phyloP scores from a whole-genome alignment of 2,888 invertebrate genomes.

The Ormyrus nitidulus region DNA sequence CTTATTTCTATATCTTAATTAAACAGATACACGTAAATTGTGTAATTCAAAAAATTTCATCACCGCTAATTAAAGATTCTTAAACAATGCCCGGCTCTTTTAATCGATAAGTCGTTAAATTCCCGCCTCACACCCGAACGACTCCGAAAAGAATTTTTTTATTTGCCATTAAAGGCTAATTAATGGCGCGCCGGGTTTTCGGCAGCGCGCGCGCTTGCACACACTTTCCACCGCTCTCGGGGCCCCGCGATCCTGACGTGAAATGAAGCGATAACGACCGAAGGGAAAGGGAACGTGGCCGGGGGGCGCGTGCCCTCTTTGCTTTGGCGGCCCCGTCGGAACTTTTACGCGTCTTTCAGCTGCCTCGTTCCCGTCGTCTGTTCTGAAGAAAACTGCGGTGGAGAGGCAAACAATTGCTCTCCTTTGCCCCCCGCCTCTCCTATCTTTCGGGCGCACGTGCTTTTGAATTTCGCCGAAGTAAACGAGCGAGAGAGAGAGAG shows the following conservation, averaged over 20 bases:
- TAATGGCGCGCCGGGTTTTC: not conserved
- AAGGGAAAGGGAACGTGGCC: not conserved
- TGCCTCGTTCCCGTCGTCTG: slow-evolving; percentile 5
- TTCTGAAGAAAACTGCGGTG: slow-evolving; percentile 34
- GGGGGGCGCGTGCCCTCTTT: slow-evolving; percentile 2
- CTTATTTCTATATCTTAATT: too few relatives aligned
- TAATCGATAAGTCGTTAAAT: too few relatives aligned
- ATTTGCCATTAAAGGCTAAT: slow-evolving; percentile 33
- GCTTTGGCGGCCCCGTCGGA: slow-evolving; percentile 2
- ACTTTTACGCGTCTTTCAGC: slow-evolving; percentile 35
- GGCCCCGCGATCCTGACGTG: slow-evolving; percentile 6
- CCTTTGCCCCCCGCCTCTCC: not conserved
- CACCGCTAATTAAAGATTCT: too few relatives aligned
- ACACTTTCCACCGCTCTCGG: not conserved
- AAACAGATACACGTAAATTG: too few relatives aligned
- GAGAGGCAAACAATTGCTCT: slow-evolving; percentile 41
- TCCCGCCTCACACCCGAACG: too few relatives aligned
- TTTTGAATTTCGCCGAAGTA: slow-evolving; percentile 42
- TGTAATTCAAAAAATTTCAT: too few relatives aligned
- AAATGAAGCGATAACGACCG: slow-evolving; percentile 44
- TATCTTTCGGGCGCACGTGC: slow-evolving; percentile 40
- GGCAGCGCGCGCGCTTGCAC: not conserved
- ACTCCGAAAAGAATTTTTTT: not conserved
- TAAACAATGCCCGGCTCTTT: too few relatives aligned
- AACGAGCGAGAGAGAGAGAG: slow-evolving; percentile 21